A percentile compares a stretch with the other conserved stretches of the same genome.
phyloP scores from a whole-genome alignment of 2,113 vertebrate species.

The Sphyrna mokarran region DNA sequence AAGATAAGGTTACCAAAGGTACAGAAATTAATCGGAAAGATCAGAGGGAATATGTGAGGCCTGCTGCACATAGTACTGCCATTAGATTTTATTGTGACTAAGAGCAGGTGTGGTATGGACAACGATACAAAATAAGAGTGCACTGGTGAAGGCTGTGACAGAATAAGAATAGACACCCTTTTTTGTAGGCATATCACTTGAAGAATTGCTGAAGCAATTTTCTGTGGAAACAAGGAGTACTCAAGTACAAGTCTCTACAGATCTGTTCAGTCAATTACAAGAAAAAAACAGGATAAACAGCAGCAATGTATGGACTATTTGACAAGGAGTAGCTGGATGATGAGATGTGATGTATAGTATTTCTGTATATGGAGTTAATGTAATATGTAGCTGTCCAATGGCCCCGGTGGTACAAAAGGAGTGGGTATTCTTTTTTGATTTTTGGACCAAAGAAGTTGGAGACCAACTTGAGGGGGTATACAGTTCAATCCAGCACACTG shows the following conservation, averaged over 20 bases:
- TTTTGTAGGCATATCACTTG: neutral
- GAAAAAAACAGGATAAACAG: neutral
- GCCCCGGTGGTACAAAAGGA: neutral
- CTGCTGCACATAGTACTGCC: neutral
- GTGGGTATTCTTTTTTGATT: neutral
- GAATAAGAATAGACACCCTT: neutral
- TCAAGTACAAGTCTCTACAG: neutral
- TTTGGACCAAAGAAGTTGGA: too few relatives aligned
- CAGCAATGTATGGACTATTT: neutral
- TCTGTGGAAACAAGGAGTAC: neutral
- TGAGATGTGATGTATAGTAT: neutral
- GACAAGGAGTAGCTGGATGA: neutral
- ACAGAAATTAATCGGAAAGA: neutral
- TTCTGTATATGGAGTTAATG: neutral
- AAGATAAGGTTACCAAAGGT: neutral
- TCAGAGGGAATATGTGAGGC: neutral
- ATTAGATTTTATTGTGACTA: neutral
- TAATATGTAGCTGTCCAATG: neutral
- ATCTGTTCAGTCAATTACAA: neutral
- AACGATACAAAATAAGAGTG: neutral
- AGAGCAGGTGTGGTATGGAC: neutral
- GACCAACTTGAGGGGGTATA: too few relatives aligned
- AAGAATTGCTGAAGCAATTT: neutral
- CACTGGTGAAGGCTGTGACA: neutral
- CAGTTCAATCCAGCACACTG: neutral